Evolutionary conservation across 2,888 invertebrate genomes (phyloP).

Genomic region (Furcula furcula): DNA sequence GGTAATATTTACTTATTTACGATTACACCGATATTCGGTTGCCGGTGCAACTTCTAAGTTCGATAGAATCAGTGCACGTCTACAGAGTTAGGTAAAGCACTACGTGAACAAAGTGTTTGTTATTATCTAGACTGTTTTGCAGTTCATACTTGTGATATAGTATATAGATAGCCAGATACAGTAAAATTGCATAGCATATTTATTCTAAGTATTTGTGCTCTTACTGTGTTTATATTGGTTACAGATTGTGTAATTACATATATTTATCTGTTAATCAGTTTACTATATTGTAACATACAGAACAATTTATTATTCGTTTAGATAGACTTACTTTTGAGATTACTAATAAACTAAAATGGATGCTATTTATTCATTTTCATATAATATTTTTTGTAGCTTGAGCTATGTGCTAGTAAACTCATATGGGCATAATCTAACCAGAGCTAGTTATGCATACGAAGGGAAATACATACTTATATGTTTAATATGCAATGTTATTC

Average conservation of each 20-base stretch:
- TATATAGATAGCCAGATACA: slow-evolving; percentile 39
- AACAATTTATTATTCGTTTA: too few species aligned
- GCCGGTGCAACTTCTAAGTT: slow-evolving; percentile 44
- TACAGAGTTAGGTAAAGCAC: slow-evolving; percentile 52
- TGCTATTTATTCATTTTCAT: too few species aligned
- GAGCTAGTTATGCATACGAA: too few species aligned
- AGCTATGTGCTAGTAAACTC: too few species aligned
- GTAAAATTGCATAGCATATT: slow-evolving; percentile 20
- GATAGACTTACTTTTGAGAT: too few species aligned
- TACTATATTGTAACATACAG: slow-evolving; percentile 1
- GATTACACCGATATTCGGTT: slow-evolving; percentile 21
- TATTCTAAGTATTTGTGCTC: slow-evolving; percentile 27
- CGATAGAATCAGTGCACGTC: slow-evolving; percentile 50
- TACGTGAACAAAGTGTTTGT: slow-evolving; percentile 48
- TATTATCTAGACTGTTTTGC: slow-evolving; percentile 19
- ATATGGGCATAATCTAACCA: too few species aligned
- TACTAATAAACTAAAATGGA: too few species aligned
- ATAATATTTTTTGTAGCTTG: too few species aligned
- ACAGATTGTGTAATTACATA: slow-evolving; percentile 20
- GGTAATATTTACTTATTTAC: slow-evolving; percentile 24
- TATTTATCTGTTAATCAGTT: slow-evolving; percentile 12
- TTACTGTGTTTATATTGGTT: slow-evolving; percentile 33
- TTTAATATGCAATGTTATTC: too few species aligned
- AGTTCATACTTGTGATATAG: slow-evolving; percentile 27
- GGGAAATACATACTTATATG: too few species aligned